Conservation (phyloP, 2,797 vertebrate species). For the Channallabes apus region DNA sequence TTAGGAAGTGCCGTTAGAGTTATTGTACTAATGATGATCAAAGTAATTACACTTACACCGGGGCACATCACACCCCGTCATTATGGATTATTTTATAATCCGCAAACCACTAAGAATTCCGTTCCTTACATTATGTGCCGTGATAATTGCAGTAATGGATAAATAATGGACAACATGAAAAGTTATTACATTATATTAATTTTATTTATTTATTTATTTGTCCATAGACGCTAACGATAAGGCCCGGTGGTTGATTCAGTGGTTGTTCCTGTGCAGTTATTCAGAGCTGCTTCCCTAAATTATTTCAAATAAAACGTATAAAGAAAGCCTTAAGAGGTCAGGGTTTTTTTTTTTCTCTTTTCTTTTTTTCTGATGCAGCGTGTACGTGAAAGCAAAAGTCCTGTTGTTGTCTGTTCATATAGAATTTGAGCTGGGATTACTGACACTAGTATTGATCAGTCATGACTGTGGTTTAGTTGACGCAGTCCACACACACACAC, state of each 20-base stretch:
- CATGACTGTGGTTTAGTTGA: slow-evolving; percentile 20
- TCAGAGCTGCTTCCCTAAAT: neutral
- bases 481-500: neutral
- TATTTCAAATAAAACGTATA: neutral
- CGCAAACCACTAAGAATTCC: neutral
- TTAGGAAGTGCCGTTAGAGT: neutral
- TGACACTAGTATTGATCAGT: slow-evolving; percentile 7
- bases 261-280: neutral
- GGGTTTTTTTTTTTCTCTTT: no score
- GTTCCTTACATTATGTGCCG: neutral
- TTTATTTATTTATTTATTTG: neutral
- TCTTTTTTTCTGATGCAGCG: no score
- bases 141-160: neutral
- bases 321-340: neutral
- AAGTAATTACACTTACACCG: neutral
- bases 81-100: neutral
- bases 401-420: neutral
- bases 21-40: no score
- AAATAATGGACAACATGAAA: neutral
- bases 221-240: neutral
- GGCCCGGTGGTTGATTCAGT: neutral
- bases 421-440: neutral
- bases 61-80: neutral
- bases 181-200: neutral
- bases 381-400: neutral